Base-by-base conservation (phyloP, 1,140 invertebrate genomes). In the Aleiodes sp. region DNA sequence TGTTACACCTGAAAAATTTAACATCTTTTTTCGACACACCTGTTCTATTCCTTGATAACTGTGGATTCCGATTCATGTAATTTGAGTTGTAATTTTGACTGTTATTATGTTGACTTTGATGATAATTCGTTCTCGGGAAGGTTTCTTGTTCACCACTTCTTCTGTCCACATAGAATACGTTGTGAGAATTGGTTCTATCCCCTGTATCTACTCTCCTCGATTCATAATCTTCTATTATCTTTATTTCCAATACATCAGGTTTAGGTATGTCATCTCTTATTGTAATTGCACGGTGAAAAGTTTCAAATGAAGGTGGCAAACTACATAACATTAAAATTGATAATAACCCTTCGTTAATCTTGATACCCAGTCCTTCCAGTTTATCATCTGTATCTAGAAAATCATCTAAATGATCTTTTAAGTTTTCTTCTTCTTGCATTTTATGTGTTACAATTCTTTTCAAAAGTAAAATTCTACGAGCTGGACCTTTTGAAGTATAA, bases 301-400 rank as follows among this genome's bases (percentile, higher is more conserved):
- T 68, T 57, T 75, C 73, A 46, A 73, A 78, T 57, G 70, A 65
- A n/a, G 52, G 26, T 9, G 75, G 74, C 21, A 78, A 63, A 56
- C 75, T 78, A 35, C 73, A 73, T 24, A 79, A 19, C 24, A 71
- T 19, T 57, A 71, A 61, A 10, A 71, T 52, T 6, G 61, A 41
- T n/a, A 76, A 43, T 21, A 77, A 31, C 12, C 76, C 75, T 10
- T 68, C 24, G 35, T 76, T 71, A 16, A 76, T 70, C 12, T 64
- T 37, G 19, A 76, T 43, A 7, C 71, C 69, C 65, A 76, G 72
- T 26, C 72, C 70, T 7, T 60, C 43, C 8, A 77, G 39, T 70
- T 74, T 75, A 52, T 76, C 74, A 10, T 73, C 72, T 16, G 71
- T 62, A 12, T 77, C 74, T 16, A 73, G 74, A 28, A 76, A 76